Evolutionary conservation across 2,888 invertebrate species (phyloP).

Genomic region (Dolichopus griseipennis): DNA sequence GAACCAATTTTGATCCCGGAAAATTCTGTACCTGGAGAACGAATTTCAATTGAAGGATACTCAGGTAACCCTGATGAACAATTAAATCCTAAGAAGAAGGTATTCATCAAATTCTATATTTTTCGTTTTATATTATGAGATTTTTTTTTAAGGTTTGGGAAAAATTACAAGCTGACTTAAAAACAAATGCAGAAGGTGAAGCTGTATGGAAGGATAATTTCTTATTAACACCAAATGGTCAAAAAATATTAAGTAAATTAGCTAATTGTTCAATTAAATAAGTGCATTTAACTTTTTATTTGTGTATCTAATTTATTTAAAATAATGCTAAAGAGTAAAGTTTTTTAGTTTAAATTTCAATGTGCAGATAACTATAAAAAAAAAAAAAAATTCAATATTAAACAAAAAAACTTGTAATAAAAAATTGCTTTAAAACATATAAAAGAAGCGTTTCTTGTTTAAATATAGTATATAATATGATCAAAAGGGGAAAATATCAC

Average conservation of each 20-base stretch:
- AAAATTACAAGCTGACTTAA: slow-evolving; percentile 71
- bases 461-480: too few relatives aligned
- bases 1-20: slow-evolving; percentile 77
- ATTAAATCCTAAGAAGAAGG: slow-evolving; percentile 89
- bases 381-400: too few relatives aligned
- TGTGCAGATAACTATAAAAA: too few relatives aligned
- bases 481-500: too few relatives aligned
- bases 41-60: slow-evolving; percentile 73
- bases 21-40: slow-evolving; percentile 71
- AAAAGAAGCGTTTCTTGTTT: too few relatives aligned
- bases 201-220: slow-evolving; percentile 83
- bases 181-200: slow-evolving; percentile 58
- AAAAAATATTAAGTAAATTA: slow-evolving; percentile 65
- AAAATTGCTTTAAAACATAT: too few relatives aligned
- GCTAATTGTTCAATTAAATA: slow-evolving; percentile 78
- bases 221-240: slow-evolving; percentile 62
- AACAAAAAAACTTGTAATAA: too few relatives aligned
- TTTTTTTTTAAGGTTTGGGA: slow-evolving; percentile 61
- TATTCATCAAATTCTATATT: background rate
- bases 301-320: background rate
- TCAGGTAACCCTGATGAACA: slow-evolving; percentile 75
- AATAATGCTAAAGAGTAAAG: background rate
- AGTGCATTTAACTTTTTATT: slow-evolving; percentile 22
- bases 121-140: background rate
- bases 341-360: too few relatives aligned